A percentile compares a stretch with the other conserved stretches of the same genome.
Evolutionary conservation across 2,797 vertebrate species (phyloP).

Genomic region (Manis pentadactyla): DNA sequence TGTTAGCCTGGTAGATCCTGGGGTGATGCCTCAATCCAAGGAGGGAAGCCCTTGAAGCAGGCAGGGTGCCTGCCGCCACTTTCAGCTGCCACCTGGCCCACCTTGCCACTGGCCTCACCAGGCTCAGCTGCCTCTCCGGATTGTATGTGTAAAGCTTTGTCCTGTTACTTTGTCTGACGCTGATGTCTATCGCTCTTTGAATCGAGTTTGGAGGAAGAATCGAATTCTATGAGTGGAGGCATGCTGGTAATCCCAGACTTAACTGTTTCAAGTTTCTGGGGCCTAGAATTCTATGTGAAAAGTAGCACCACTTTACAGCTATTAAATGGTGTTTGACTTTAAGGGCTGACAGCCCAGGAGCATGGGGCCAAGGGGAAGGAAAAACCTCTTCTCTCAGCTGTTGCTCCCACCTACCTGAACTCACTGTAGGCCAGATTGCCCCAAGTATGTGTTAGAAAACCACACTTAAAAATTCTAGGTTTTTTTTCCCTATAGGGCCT

Average conservation of each 20-base stretch:
- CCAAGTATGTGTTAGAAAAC: neutral
- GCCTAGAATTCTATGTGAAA: constrained; percentile 83
- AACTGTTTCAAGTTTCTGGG: constrained; percentile 83
- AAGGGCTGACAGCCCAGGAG: constrained; percentile 80
- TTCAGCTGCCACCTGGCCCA: constrained; percentile 30
- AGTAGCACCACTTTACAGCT: constrained; percentile 83
- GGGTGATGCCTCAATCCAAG: neutral
- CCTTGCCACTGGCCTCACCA: neutral
- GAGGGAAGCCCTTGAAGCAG: neutral
- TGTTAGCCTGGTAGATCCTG: constrained; percentile 68
- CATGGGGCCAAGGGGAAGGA: neutral
- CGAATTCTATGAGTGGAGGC: constrained; percentile 89
- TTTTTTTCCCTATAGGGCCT: neutral
- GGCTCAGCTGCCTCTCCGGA: constrained; percentile 35
- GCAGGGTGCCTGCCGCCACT: constrained; percentile 20
- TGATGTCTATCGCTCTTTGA: constrained; percentile 82
- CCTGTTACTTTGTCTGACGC: neutral
- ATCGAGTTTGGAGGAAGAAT: constrained; percentile 91
- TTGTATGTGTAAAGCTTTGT: constrained; percentile 57
- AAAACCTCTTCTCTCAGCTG: constrained; percentile 29
- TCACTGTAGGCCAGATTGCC: neutral
- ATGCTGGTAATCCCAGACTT: constrained; percentile 91
- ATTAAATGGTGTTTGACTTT: constrained; percentile 65
- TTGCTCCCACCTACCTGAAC: neutral
- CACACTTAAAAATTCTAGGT: neutral